Evolutionary conservation across 2,113 vertebrate species (phyloP).

Genomic region (Ginglymostoma cirratum): DNA sequence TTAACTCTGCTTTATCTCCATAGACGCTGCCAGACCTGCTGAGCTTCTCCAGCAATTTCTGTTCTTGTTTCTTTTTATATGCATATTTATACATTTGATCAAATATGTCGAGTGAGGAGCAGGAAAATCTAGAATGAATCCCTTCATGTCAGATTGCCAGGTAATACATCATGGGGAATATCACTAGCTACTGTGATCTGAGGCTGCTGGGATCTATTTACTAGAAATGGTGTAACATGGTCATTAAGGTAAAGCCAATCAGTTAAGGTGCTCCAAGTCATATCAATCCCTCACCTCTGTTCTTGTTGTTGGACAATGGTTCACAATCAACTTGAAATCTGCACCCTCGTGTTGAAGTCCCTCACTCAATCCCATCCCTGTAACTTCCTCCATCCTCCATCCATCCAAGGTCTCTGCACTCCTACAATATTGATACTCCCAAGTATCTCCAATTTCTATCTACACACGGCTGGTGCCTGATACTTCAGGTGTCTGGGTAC

Average conservation of each 20-base stretch:
- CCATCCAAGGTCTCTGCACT: neutral
- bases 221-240: neutral
- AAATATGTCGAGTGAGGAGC: neutral
- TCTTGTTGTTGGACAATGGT: neutral
- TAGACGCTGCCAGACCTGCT: no score
- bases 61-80: neutral
- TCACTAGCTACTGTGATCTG: neutral
- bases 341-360: neutral
- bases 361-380: neutral
- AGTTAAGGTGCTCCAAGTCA: neutral
- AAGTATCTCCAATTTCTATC: neutral
- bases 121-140: neutral
- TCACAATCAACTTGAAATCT: neutral
- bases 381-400: neutral
- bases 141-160: neutral
- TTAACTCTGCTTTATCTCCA: no score
- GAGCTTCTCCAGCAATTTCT: no score
- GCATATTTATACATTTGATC: neutral
- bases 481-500: neutral
- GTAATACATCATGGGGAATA: neutral
- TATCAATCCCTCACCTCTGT: neutral
- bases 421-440: no score
- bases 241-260: neutral
- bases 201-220: neutral
- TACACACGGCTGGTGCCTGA: neutral